Conservation (phyloP, 2,888 invertebrate species). For the Aphodius sticticus region DNA sequence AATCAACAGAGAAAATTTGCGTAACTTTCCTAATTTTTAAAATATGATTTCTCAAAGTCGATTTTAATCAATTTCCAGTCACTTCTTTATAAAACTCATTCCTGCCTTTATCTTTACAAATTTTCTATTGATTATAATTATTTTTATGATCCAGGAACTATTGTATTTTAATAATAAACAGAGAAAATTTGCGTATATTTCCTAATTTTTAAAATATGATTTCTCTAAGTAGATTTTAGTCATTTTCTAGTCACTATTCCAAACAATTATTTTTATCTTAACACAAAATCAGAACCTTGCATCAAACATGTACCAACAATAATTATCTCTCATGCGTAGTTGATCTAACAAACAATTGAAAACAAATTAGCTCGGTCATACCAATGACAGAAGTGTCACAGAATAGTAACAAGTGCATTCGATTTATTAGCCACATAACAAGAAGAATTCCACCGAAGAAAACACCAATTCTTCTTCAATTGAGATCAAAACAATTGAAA, state of each 20-base stretch:
- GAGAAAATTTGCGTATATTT: neutral
- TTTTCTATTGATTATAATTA: neutral
- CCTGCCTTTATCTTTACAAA: neutral
- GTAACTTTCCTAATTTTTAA: neutral
- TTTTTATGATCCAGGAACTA: neutral
- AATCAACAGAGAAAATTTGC: neutral
- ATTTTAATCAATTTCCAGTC: neutral
- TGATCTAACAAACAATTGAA: neutral
- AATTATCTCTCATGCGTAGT: neutral
- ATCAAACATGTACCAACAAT: neutral
- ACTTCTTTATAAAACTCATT: neutral
- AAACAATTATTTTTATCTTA: neutral
- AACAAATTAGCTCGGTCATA: neutral
- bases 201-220: neutral
- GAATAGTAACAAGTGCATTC: neutral
- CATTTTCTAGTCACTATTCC: neutral
- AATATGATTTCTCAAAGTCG: neutral
- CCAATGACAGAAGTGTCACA: neutral
- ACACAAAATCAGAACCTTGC: neutral
- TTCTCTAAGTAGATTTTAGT: neutral
- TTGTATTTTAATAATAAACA: neutral
- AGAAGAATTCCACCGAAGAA: neutral
- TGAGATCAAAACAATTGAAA: neutral
- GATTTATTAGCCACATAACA: neutral
- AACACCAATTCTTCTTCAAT: neutral